phyloP scores from a whole-genome alignment of 2,113 vertebrate species.

The Eidolon helvum region DNA sequence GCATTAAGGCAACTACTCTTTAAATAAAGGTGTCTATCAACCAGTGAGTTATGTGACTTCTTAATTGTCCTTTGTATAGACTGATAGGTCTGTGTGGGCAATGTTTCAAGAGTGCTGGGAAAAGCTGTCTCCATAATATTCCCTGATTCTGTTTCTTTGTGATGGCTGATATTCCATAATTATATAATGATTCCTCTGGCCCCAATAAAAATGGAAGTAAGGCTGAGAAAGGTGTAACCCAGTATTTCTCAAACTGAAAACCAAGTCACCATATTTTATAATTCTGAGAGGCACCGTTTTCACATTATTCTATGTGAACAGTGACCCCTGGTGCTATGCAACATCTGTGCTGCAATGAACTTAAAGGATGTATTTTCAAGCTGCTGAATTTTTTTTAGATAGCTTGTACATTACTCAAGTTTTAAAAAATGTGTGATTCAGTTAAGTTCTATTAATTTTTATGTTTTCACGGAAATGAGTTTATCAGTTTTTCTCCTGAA shows the following conservation, averaged over 20 bases:
- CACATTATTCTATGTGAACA: not conserved
- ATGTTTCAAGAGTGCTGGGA: not conserved
- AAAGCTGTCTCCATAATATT: not conserved
- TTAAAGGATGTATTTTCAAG: not conserved
- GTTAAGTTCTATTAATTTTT: not conserved
- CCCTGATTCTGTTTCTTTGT: not conserved
- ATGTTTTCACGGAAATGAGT: not conserved
- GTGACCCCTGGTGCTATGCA: not conserved
- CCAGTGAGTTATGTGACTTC: constrained; percentile 3
- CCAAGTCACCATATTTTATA: not conserved
- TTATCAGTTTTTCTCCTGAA: not conserved
- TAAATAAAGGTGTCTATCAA: constrained; percentile 18
- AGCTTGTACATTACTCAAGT: not conserved
- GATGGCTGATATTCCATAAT: not conserved
- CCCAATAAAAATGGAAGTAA: not conserved
- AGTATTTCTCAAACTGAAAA: not conserved
- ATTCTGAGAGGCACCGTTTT: not conserved
- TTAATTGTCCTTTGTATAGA: not conserved
- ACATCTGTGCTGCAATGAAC: not conserved
- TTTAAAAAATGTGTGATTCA: not conserved
- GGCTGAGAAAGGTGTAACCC: not conserved
- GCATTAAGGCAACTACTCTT: not conserved
- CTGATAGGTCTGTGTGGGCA: not conserved
- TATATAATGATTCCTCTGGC: not conserved
- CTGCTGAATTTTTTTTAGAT: not conserved